Base-by-base conservation (phyloP, 2,113 vertebrate genomes). In the Pluvialis apricaria region DNA sequence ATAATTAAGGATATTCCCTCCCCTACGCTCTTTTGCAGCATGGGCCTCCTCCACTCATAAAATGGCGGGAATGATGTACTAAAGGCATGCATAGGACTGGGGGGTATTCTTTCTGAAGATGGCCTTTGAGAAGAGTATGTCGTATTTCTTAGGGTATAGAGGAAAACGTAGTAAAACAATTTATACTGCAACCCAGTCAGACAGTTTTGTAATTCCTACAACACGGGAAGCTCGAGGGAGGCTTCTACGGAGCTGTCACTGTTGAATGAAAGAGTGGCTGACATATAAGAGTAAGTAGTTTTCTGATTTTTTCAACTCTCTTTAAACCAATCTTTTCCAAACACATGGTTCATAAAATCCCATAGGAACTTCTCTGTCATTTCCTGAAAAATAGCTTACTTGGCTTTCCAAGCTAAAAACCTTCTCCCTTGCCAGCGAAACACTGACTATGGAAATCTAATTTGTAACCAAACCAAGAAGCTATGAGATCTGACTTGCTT, bases 321-420 rank as follows among this genome's bases (percentile, higher is more conserved):
- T 92, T 94, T 95, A 94, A 97, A 96, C 77, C 94, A 96, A 97
- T 95, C 92, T 97, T 89, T 95, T 77, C 58, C 91, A 95, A 97
- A 96, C 95, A 97, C 73, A 95, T 72, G 73, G 44, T 89, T 94
- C 70, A 82, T 65, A 85, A 97, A 97, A 94, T 95, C 92, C 92
- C 95, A 73, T 44, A 85, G 94, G 89, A 97, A 80, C 45, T n/a
- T 66, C 70, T 87, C 73, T 92, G 94, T 90, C 94, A 94, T 94
- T 96, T 97, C 96, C 91, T 91, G 94, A 96, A 96, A 94, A 97
- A 97, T 95, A 96, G 96, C 86, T 95, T 82, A 84, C 82, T 92
- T 95, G 86, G 73, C 81, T 95, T 91, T 96, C 68, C 47, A 89
- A 89, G 84, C 42, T 81, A 81, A 88, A 95, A 96, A 83, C 24